Evolutionary conservation across 2,888 invertebrate genomes (phyloP).

Genomic region (Metellina segmentata): DNA sequence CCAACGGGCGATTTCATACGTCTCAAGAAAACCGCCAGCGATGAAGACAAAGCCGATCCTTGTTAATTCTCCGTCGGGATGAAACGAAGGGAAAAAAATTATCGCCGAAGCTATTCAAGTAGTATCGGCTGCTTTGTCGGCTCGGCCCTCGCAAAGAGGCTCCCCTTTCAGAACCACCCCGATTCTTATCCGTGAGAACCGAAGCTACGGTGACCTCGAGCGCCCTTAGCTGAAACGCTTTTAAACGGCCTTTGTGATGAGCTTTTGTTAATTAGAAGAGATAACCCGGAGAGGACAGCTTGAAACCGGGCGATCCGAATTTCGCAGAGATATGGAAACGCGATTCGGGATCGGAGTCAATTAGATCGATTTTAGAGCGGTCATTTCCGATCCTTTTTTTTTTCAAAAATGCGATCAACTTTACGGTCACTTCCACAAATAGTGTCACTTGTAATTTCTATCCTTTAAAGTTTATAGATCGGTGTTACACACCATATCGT

Average conservation of each 20-base stretch:
- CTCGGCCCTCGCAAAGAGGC: not conserved
- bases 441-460: too few relatives aligned
- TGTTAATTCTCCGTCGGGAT: not conserved
- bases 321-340: not conserved
- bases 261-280: conserved; percentile 43
- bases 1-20: not conserved
- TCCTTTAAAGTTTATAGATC: too few relatives aligned
- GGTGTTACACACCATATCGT: too few relatives aligned
- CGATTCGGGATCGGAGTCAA: not conserved
- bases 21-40: not conserved
- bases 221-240: conserved; percentile 18
- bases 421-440: too few relatives aligned
- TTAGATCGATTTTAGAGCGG: too few relatives aligned
- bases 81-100: conserved; percentile 6
- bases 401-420: too few relatives aligned
- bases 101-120: conserved; percentile 10
- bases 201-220: conserved; percentile 32
- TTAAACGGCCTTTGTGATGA: conserved; percentile 20
- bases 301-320: not conserved
- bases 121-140: conserved; percentile 51
- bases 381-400: too few relatives aligned
- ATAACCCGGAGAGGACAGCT: conserved; percentile 12
- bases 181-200: conserved; percentile 62
- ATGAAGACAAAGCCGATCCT: conserved; percentile 25
- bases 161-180: conserved; percentile 14